These are phyloP conservation scores for Noctua pronuba DNA, from an alignment of 2,888 invertebrate genomes.

Conservation along the genomic window DNA sequence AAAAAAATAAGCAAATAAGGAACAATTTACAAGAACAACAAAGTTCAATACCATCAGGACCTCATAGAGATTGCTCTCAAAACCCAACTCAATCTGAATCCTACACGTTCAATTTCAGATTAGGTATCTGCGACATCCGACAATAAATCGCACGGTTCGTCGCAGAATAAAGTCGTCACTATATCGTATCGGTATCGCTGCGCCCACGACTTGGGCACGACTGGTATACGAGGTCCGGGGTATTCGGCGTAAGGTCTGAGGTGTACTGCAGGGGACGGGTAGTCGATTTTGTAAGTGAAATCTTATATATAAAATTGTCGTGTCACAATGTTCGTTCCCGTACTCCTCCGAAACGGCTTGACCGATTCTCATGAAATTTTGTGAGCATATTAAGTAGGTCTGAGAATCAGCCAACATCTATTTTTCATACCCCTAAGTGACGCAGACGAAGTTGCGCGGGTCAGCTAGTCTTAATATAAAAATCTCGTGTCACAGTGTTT, in stretches of 20 bases:
- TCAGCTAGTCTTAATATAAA: too few species aligned
- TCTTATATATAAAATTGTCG: too few species aligned
- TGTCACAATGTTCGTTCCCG: too few species aligned
- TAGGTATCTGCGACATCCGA: conserved; percentile 64
- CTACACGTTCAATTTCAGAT: conserved; percentile 68
- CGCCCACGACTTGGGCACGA: conserved; percentile 75
- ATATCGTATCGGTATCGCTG: conserved; percentile 77
- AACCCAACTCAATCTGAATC: conserved; percentile 59
- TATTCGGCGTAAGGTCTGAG: conserved; percentile 24
- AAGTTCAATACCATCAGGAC: conserved; percentile 25
- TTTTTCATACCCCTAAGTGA: too few species aligned
- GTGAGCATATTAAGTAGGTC: too few species aligned
- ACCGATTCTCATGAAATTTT: too few species aligned
- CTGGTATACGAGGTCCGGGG: conserved; percentile 68
- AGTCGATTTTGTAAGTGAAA: too few species aligned
- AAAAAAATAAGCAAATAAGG: conserved; percentile 21
- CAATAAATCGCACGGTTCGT: conserved; percentile 79
- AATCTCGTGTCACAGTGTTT: too few species aligned
- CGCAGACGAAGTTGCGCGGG: too few species aligned
- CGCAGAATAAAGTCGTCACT: conserved; percentile 86
- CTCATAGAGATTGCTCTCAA: conserved; percentile 52
- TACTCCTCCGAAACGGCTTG: too few species aligned
- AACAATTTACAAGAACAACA: conserved; percentile 31
- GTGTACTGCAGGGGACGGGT: conserved; percentile 1
- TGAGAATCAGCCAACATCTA: too few species aligned